Evolutionary conservation across 2,113 vertebrate species (phyloP).

Genomic region (Pygoscelis antarcticus): DNA sequence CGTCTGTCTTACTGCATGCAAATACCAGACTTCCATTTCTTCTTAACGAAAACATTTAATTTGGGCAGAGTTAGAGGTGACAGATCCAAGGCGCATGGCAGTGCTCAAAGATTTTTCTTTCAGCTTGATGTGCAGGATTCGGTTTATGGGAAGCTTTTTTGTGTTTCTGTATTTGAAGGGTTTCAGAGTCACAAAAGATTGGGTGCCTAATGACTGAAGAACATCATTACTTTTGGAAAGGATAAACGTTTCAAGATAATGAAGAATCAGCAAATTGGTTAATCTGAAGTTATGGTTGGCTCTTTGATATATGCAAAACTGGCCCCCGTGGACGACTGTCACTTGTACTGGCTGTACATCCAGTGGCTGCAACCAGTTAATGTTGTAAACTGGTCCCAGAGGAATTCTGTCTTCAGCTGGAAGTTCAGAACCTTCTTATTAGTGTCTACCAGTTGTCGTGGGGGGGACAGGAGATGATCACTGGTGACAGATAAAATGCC

Average conservation of each 20-base stretch:
- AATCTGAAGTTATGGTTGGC: background rate
- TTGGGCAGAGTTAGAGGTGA: background rate
- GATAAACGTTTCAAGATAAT: background rate
- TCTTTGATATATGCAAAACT: background rate
- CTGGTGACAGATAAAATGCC: background rate
- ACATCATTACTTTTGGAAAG: background rate
- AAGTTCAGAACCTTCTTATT: background rate
- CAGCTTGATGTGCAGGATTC: background rate
- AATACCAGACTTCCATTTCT: background rate
- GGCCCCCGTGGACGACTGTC: rapidly evolving
- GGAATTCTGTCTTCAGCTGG: background rate
- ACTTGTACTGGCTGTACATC: background rate
- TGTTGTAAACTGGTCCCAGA: background rate
- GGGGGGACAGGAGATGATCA: background rate
- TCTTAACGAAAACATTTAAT: background rate
- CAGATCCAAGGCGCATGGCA: background rate
- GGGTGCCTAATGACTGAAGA: background rate
- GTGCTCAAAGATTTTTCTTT: background rate
- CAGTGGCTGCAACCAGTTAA: background rate
- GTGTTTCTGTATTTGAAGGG: background rate
- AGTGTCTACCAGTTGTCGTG: background rate
- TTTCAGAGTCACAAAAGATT: background rate
- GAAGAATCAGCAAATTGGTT: background rate
- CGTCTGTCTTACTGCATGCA: background rate
- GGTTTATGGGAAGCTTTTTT: background rate